These are phyloP conservation scores for Sinella curviseta DNA, from an alignment of 1,140 invertebrate species.

Conservation along the genomic window DNA sequence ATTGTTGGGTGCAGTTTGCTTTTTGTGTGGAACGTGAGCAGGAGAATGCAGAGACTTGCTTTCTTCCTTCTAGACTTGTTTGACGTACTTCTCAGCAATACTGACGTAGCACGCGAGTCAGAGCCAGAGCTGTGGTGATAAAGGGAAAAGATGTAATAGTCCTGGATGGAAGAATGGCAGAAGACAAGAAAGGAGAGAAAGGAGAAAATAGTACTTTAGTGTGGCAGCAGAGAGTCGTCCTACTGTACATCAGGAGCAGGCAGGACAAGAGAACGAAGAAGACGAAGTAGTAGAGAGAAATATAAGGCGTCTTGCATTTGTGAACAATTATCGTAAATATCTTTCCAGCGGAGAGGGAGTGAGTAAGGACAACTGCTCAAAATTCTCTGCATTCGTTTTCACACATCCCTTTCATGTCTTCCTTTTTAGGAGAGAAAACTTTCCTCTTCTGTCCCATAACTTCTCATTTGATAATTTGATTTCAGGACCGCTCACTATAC, in stretches of 20 bases:
- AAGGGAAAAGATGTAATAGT: background rate
- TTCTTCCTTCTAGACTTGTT: background rate
- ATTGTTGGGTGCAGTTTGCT: too few species aligned
- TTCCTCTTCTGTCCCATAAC: constrained; percentile 40
- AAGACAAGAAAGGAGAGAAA: background rate
- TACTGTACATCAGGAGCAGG: too few species aligned
- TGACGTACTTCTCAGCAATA: background rate
- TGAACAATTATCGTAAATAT: constrained; percentile 50
- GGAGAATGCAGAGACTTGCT: background rate
- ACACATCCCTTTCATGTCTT: constrained; percentile 24
- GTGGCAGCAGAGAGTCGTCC: too few species aligned
- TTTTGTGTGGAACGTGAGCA: background rate
- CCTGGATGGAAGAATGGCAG: background rate
- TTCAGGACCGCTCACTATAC: constrained; percentile 18
- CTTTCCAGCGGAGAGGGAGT: constrained; percentile 6
- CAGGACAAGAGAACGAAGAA: background rate
- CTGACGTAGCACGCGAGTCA: background rate
- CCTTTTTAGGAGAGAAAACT: constrained; percentile 26
- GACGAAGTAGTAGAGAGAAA: constrained; percentile 1
- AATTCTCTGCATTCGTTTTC: constrained; percentile 36
- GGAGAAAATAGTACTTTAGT: background rate
- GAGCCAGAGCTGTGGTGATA: background rate
- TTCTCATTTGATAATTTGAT: constrained; percentile 49
- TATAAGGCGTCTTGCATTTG: constrained; percentile 38
- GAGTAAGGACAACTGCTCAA: constrained; percentile 34